phyloP scores from a whole-genome alignment of 2,797 vertebrate genomes.

The Tenualosa thibaudeaui region DNA sequence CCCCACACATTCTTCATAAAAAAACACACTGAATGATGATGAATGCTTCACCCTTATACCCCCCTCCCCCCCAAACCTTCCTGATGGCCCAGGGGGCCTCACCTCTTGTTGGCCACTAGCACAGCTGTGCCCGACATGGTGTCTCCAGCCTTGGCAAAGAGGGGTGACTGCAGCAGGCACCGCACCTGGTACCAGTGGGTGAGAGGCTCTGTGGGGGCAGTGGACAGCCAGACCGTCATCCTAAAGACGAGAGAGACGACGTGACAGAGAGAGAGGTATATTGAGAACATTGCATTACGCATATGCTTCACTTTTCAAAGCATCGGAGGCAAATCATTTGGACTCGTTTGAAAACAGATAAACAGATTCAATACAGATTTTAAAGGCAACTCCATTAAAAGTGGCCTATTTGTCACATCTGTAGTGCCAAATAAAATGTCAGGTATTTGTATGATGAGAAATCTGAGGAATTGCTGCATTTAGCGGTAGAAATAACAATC shows the following conservation, averaged over 20 bases:
- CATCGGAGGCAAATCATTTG: not conserved
- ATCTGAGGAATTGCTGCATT: too few species aligned
- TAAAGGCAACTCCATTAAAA: too few species aligned
- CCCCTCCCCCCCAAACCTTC: not conserved
- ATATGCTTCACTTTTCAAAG: not conserved
- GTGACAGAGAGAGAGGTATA: not conserved
- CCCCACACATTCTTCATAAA: too few species aligned
- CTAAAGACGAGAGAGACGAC: conserved; percentile 58
- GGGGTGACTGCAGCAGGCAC: conserved; percentile 92
- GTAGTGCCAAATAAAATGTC: too few species aligned
- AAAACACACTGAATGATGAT: too few species aligned
- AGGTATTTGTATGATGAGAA: too few species aligned
- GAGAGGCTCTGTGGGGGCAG: conserved; percentile 92
- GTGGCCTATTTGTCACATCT: too few species aligned
- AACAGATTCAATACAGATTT: too few species aligned
- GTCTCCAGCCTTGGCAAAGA: conserved; percentile 94
- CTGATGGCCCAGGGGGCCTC: not conserved
- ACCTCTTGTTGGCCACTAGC: conserved; percentile 95
- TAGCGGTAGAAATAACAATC: too few species aligned
- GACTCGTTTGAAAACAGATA: not conserved
- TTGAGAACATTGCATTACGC: not conserved
- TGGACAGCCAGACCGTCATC: conserved; percentile 94
- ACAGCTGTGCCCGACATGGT: conserved; percentile 91
- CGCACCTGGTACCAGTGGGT: conserved; percentile 98
- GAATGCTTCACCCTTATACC: too few species aligned